Conservation (phyloP, 2,797 vertebrate species). For the Rhinogobio ventralis region DNA sequence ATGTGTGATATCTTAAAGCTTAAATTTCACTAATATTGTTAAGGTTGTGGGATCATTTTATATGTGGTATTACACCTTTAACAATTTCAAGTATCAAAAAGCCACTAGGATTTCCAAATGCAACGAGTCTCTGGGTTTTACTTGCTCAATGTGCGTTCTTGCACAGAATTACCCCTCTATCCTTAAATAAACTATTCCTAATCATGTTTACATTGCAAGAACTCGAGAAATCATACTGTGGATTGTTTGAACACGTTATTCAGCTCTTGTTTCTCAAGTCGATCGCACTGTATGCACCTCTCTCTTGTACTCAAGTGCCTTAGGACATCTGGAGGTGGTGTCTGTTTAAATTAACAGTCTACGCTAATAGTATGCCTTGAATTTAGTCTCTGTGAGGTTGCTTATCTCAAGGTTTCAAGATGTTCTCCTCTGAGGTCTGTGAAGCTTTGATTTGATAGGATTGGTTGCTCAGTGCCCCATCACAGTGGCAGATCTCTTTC, state of each 20-base stretch:
- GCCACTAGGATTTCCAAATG: not conserved
- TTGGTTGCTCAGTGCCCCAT: not conserved
- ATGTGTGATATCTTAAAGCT: not conserved
- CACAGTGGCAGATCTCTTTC: slow-evolving; percentile 1
- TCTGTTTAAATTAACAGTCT: slow-evolving; percentile 24
- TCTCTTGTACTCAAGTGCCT: not conserved
- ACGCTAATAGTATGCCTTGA: not conserved
- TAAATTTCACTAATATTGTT: not conserved
- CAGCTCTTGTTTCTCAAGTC: slow-evolving; percentile 25
- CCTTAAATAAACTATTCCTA: not conserved
- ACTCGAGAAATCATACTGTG: slow-evolving; percentile 3
- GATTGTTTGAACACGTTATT: not conserved
- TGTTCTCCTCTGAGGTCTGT: slow-evolving; percentile 5
- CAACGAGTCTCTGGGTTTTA: not conserved
- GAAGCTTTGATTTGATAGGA: slow-evolving; percentile 18
- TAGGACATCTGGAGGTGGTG: slow-evolving; percentile 27
- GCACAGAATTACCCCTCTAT: not conserved
- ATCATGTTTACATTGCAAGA: slow-evolving; percentile 8
- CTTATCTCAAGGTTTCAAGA: not conserved
- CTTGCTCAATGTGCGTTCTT: not conserved
- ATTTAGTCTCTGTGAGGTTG: slow-evolving; percentile 3
- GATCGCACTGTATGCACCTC: not conserved
- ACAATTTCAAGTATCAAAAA: not conserved
- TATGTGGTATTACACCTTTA: not conserved
- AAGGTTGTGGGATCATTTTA: not conserved